phyloP scores from a whole-genome alignment of 2,797 vertebrate species.

The Chiroxiphia lanceolata region DNA sequence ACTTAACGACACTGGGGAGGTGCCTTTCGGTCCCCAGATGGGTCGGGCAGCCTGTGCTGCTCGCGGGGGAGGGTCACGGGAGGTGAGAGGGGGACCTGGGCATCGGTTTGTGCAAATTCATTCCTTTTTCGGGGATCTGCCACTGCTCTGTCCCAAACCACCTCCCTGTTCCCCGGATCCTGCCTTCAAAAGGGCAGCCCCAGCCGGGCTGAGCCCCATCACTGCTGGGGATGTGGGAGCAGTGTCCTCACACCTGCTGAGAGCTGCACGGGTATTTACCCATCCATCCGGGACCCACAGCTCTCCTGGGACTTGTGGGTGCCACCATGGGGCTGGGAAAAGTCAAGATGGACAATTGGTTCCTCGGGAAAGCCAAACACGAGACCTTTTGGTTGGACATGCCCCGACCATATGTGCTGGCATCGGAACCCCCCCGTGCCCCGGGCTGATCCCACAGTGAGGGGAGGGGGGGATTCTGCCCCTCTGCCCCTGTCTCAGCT shows the following conservation, averaged over 20 bases:
- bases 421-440: rapidly evolving
- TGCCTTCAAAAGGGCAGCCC: neutral
- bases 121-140: neutral
- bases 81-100: neutral
- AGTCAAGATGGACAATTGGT: neutral
- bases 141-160: neutral
- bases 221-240: neutral
- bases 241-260: rapidly evolving
- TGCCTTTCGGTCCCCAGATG: neutral
- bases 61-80: rapidly evolving
- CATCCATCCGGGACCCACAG: rapidly evolving
- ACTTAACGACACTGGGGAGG: neutral
- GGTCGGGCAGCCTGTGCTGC: neutral
- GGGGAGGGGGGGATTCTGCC: neutral
- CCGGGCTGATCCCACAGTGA: neutral
- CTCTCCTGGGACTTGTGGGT: neutral
- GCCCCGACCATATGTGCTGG: neutral
- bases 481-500: neutral
- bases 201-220: neutral
- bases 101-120: rapidly evolving
- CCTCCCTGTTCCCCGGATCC: neutral
- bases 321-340: rapidly evolving
- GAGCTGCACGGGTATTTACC: rapidly evolving
- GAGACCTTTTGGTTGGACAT: neutral
- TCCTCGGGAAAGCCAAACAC: neutral